Evolutionary conservation across 2,888 invertebrate genomes (phyloP), one percentile per base, ranked within the genome.

Genomic region (Drosophila ezoana): DNA sequence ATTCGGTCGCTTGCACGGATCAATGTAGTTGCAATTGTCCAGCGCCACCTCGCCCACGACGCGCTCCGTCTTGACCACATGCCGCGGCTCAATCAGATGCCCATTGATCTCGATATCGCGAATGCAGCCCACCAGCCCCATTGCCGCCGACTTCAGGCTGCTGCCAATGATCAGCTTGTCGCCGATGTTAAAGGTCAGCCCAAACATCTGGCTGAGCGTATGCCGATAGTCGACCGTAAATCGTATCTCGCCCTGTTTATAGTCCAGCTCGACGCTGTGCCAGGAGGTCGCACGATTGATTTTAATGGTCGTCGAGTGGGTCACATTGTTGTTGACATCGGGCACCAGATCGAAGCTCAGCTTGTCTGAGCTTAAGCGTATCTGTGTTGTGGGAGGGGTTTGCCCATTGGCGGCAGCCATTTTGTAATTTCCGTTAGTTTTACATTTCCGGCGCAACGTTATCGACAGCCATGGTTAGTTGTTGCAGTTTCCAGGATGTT

Each of bases 51-150:
- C 97, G 4, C 97, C 97, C 0, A 97, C 96, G 1, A 96, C 96
- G 73, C 96, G 93, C 84, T 96, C 95, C 4, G 96, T 96, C 90
- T 96, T 96, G 74, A 96, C 95, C 53, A 97, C 95, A 82, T 94
- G 95, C 74, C 96, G 93, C 0, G 98, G 96, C 90, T 98, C 97
- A 75, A 98, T 95, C 53, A 95, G 93, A 67, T 95, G 94, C 11
- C 95, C 95, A 90, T 98, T 98, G 65, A 98, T 96, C 90, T 95
- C 94, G 67, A 98, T 95, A 88, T 97, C 96, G 74, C 97, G 94
- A 94, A 98, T 96, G 90, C 98, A 98, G 28, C 98, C 98, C 52
- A 98, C 96, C 57, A 98, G 93, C 4, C 98, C 97, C 90, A 94
- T 92, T 81, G 95, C 95, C 13, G 94, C 94, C 33, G 94, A 94